These are phyloP conservation scores for Escarpia spicata DNA, from an alignment of 2,888 invertebrate species.

Conservation along the genomic window DNA sequence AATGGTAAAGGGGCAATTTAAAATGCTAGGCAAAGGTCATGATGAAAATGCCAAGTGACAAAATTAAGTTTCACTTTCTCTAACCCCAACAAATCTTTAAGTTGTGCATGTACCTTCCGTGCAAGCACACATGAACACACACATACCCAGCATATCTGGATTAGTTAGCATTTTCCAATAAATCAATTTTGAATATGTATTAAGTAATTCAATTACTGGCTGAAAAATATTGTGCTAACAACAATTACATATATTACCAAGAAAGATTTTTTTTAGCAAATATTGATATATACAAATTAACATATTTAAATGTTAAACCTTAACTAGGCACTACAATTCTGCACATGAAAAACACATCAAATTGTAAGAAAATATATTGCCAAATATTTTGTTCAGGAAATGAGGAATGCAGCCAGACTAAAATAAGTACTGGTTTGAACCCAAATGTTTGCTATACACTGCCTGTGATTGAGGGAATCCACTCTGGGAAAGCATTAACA, in stretches of 20 bases:
- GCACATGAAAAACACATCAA: neutral
- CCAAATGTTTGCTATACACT: neutral
- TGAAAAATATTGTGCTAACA: neutral
- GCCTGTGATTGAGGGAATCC: neutral
- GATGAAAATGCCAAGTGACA: neutral
- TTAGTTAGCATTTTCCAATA: neutral
- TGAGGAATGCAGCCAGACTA: neutral
- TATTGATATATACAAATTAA: neutral
- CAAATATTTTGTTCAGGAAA: neutral
- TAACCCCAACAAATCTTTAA: neutral
- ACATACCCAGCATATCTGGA: neutral
- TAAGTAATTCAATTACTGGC: neutral
- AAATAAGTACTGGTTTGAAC: neutral
- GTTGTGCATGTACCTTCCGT: neutral
- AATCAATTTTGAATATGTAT: neutral
- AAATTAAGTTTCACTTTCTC: neutral
- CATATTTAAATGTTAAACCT: neutral
- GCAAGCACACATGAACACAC: neutral
- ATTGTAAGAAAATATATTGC: neutral
- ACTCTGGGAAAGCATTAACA: neutral
- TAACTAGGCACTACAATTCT: too few species aligned
- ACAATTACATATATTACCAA: neutral
- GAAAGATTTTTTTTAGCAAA: neutral
- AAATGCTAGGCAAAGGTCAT: neutral
- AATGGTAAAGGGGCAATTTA: neutral